Base-by-base conservation (phyloP, 37 sponge, comb jelly and placozoan species). In the Petrosia ficiformis region DNA sequence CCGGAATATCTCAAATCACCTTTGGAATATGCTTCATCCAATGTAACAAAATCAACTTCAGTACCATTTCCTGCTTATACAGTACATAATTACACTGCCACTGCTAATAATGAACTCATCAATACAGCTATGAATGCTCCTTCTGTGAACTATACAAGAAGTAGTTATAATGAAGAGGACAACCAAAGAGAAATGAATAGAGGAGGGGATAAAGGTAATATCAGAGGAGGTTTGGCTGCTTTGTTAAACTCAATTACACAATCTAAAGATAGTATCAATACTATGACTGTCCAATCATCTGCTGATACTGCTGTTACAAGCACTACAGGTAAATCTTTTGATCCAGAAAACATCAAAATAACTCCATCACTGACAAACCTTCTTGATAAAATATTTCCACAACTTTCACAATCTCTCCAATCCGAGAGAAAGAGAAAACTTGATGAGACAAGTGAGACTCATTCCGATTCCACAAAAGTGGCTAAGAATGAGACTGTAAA, bases 351-450 rank as follows among this genome's bases (percentile, higher is more conserved):
- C 30, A 79, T 86, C 63, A 69, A 74, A 39, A 79, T 86, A 65
- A 86, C 86, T 24, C 79, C 86, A 1, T 60, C 71, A 0, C 76
- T 86, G 40, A 86, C 80, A 3, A 68, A 42, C 25, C 59, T 86
- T 0, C 86, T 86, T 2, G 80, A 70, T 58, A 52, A 86, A 63
- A 74, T 86, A n/a, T 80, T 86, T 19, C 86, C 86, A 5, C 71
- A 79, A 65, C 74, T 86, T n/a, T 79, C 86, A 1, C 73, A 86
- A 66, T 33, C 69, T 31, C 71, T 79, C 39, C 59, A 44, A 25
- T 19, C 71, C 3, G 48, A 79, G n/a, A 44, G 75, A 19, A 79
- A 74, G 76, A 67, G 75, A 32, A 71, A 80, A 39, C 43, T 71
- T 19, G 11, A 37, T 6, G 26, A 61, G 54, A 48, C 54, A 48